Base-by-base conservation (phyloP, 2,797 vertebrate species). In the Syngnathus rostellatus region DNA sequence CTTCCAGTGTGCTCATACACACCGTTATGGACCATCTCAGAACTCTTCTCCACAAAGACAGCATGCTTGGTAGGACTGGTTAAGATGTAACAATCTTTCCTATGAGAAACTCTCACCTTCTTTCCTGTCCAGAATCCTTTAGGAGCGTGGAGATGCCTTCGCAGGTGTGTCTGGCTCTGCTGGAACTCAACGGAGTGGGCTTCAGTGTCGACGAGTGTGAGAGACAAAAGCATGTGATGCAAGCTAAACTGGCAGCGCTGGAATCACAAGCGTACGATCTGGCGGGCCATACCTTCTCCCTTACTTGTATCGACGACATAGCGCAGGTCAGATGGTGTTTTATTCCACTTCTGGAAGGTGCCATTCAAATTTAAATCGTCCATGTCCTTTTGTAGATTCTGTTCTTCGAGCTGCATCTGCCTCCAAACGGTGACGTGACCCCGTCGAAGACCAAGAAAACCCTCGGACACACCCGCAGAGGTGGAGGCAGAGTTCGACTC, bases 171-270 rank as follows among this genome's bases (percentile, higher is more conserved):
- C 82, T 99, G 87, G 94, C 94, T 23, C 88, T 98, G 77, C 73
- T 99, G 81, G 96, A 99, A 78, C 81, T 99, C 75, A 99, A 99
- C 45, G 97, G 97, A 48, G 86, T 99, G 2, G 97, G 97, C 53
- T 99, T 99, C 87, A 98, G 97, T 62, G 84, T 88, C 0, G 64
- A 86, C 8, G 96, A 95, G 39, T 95, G 93, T 2, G 95, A 99
- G 78, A 87, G 89, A 21, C 97, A 99, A 83, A 99, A 97, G 66
- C 92, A 93, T 3, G 86, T 97, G 66, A 94, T 99, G 95, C 93
- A 97, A 75, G 94, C 95, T 73, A 98, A 97, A 71, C 89, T 99
- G 59, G 82, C 85, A 0, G 86, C 90, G 50, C 88, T 97, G 64
- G 97, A 99, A 82, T 87, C 77, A 9, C 90, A 90, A 77, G 95